These are phyloP conservation scores for Enteromius anoplus DNA, from an alignment of 2,797 vertebrate species.

Conservation along the genomic window DNA sequence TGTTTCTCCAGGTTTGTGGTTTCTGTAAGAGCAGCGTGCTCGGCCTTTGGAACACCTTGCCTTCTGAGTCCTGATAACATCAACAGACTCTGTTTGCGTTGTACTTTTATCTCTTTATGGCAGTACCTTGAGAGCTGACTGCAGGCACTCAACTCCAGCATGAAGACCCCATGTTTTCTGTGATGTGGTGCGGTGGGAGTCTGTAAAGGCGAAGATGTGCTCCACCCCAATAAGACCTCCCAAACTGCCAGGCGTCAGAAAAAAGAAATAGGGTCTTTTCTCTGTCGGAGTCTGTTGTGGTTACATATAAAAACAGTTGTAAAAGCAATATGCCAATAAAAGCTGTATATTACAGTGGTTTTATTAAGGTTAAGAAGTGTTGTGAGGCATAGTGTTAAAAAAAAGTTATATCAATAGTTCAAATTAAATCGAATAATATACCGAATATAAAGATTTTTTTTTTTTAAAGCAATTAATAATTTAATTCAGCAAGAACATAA, in stretches of 20 bases:
- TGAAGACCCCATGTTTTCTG: slow-evolving; percentile 8
- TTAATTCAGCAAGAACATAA: background rate
- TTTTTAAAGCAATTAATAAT: background rate
- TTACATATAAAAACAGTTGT: background rate
- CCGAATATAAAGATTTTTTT: no score
- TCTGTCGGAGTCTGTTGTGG: background rate
- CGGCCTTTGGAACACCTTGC: slow-evolving; percentile 41
- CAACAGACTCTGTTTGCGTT: slow-evolving; percentile 21
- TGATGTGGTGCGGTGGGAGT: slow-evolving; percentile 42
- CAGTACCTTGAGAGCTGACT: slow-evolving; percentile 19
- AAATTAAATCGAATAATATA: background rate
- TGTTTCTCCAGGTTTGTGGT: slow-evolving; percentile 24
- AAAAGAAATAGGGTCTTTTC: background rate
- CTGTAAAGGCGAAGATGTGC: background rate
- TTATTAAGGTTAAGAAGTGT: background rate
- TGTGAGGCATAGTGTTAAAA: background rate
- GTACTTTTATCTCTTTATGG: slow-evolving; percentile 35
- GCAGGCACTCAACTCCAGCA: slow-evolving; percentile 10
- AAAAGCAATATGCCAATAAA: background rate
- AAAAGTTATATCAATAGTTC: background rate
- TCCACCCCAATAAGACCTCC: slow-evolving; percentile 4
- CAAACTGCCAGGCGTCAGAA: slow-evolving; percentile 2
- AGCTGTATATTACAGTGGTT: background rate
- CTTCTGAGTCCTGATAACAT: slow-evolving; percentile 39
- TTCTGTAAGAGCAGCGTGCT: slow-evolving; percentile 12